These are phyloP conservation scores for Pterophyllum scalare DNA, from an alignment of 2,113 vertebrate genomes.

Conservation along the genomic window DNA sequence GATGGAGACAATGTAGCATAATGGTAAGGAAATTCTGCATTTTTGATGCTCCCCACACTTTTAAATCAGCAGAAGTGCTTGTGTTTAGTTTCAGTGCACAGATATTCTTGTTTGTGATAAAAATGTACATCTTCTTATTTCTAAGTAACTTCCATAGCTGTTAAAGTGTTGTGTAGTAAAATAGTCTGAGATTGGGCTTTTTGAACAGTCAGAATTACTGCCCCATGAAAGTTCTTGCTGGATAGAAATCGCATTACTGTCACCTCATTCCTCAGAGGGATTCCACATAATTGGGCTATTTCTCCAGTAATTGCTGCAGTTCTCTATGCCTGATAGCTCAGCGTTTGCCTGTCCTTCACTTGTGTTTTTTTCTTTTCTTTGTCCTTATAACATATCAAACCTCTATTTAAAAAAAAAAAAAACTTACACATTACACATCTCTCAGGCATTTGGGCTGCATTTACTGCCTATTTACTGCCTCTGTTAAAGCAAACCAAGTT, in stretches of 20 bases:
- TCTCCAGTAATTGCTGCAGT: slow-evolving; percentile 59
- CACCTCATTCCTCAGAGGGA: slow-evolving; percentile 46
- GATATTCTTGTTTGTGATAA: neutral
- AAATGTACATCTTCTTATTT: neutral
- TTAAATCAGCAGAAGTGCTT: neutral
- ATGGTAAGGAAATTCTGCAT: neutral
- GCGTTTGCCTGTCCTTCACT: slow-evolving; percentile 36
- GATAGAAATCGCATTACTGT: slow-evolving; percentile 49
- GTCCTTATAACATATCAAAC: slow-evolving; percentile 26
- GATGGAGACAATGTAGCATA: neutral
- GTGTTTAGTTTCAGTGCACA: neutral
- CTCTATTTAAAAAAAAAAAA: neutral
- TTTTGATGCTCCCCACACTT: neutral
- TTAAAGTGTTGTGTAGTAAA: neutral
- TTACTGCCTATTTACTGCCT: slow-evolving; percentile 1
- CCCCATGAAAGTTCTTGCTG: slow-evolving; percentile 29
- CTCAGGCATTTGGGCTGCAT: slow-evolving; percentile 3
- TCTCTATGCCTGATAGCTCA: slow-evolving; percentile 48
- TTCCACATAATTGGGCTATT: slow-evolving; percentile 63
- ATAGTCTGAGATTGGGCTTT: neutral
- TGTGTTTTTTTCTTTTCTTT: slow-evolving; percentile 21
- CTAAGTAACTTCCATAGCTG: neutral
- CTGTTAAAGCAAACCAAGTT: slow-evolving; percentile 7
- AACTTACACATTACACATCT: slow-evolving; percentile 9
- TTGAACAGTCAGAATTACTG: neutral